Conservation (phyloP, 2,797 vertebrate species). For the Sphenodon punctatus region DNA sequence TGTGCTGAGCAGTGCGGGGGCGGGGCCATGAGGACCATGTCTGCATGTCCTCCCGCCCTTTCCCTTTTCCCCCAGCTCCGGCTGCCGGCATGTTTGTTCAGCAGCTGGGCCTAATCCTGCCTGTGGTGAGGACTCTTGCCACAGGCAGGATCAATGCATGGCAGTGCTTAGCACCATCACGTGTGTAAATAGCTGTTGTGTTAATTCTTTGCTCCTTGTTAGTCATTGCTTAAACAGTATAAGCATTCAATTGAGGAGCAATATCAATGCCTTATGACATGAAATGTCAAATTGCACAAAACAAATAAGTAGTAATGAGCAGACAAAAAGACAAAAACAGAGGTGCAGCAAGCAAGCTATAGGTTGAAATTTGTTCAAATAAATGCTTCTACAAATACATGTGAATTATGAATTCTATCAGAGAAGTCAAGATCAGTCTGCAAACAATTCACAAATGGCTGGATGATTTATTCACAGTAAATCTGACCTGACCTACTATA, state of each 20-base stretch:
- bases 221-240: not conserved
- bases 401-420: not conserved
- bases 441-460: not conserved
- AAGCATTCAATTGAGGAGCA: not conserved
- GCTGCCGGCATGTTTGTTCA: no score
- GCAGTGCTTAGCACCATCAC: no score
- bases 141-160: no score
- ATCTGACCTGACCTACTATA: not conserved
- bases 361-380: not conserved
- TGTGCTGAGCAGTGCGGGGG: no score
- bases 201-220: not conserved
- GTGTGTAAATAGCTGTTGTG: no score
- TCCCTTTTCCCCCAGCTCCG: no score
- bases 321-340: not conserved
- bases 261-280: fast-evolving
- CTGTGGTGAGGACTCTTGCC: no score
- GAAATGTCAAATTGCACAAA: not conserved
- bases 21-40: no score
- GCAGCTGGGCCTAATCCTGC: no score
- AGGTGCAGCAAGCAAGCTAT: not conserved
- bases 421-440: not conserved
- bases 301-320: not conserved
- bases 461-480: not conserved
- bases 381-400: not conserved
- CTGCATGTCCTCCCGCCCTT: no score